Percentiles rank a stretch among this genome's conserved stretches.
Conservation (phyloP, 2,888 invertebrate species). For the Conomelus anceps region DNA sequence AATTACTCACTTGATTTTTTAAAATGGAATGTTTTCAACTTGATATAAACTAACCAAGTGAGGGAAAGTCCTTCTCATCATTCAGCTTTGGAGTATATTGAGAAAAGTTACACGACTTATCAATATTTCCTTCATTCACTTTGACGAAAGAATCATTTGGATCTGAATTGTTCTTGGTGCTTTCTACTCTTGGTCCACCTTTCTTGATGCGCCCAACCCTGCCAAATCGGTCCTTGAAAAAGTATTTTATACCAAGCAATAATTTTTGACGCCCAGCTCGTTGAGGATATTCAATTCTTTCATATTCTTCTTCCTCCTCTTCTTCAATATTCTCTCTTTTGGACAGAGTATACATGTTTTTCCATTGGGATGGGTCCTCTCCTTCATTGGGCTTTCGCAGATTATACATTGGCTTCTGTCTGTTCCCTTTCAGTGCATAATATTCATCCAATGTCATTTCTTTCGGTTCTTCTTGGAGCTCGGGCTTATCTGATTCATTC, state of each 20-base stretch:
- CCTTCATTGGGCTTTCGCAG: conserved; percentile 91
- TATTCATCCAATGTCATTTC: conserved; percentile 92
- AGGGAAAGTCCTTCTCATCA: conserved; percentile 93
- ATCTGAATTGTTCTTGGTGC: conserved; percentile 22
- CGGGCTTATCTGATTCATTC: conserved; percentile 15
- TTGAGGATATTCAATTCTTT: conserved; percentile 30
- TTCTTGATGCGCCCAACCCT: conserved; percentile 30
- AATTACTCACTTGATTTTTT: not conserved
- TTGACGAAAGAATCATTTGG: not conserved
- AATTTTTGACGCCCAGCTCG: conserved; percentile 33
- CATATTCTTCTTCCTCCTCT: conserved; percentile 36
- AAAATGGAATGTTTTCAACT: not conserved
- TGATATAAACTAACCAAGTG: conserved; percentile 54
- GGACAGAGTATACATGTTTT: conserved; percentile 76
- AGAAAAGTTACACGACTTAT: not conserved
- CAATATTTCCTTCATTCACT: not conserved
- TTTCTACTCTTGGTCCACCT: conserved; percentile 28
- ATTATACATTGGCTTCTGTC: conserved; percentile 82
- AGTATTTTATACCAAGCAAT: conserved; percentile 33
- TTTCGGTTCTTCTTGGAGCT: conserved; percentile 45
- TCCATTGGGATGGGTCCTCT: conserved; percentile 85
- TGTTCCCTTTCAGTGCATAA: conserved; percentile 75
- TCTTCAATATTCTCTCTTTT: conserved; percentile 55
- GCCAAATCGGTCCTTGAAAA: conserved; percentile 31
- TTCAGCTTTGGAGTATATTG: conserved; percentile 78